These are phyloP conservation scores for Drosophila murphyi DNA, from an alignment of 1,140 invertebrate genomes.

Conservation along the genomic window DNA sequence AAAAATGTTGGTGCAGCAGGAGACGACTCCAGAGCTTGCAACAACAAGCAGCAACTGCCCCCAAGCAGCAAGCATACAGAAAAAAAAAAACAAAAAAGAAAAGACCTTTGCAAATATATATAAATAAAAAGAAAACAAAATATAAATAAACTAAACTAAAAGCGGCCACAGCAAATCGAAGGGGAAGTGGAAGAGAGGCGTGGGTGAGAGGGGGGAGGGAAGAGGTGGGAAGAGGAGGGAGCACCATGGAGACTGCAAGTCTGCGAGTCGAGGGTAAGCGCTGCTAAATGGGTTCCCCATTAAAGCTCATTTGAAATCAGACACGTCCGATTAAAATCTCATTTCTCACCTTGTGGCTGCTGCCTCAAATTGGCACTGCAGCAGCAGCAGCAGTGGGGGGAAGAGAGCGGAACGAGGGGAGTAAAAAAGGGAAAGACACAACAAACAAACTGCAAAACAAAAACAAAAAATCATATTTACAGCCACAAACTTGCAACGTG, in stretches of 20 bases:
- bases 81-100: slow-evolving; percentile 19
- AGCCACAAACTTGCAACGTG: slow-evolving; percentile 36
- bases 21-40: not conserved
- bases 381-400: not conserved
- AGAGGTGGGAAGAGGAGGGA: not conserved
- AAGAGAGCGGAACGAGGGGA: slow-evolving; percentile 8
- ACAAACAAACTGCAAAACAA: slow-evolving; percentile 66
- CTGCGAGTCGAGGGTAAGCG: slow-evolving; percentile 58
- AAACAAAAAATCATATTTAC: slow-evolving; percentile 71
- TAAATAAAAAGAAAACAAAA: slow-evolving; percentile 36
- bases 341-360: slow-evolving; percentile 84
- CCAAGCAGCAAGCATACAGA: slow-evolving; percentile 8
- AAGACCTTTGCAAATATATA: slow-evolving; percentile 26
- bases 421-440: slow-evolving; percentile 51
- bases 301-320: slow-evolving; percentile 85
- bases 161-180: slow-evolving; percentile 9
- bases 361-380: slow-evolving; percentile 71
- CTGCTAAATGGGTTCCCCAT: slow-evolving; percentile 83
- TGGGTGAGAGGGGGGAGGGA: not conserved
- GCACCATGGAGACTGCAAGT: slow-evolving; percentile 12
- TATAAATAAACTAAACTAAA: slow-evolving; percentile 49
- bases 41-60: slow-evolving; percentile 19
- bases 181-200: not conserved
- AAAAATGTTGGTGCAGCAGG: slow-evolving; percentile 34
- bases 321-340: slow-evolving; percentile 85